A percentile compares a stretch with the other conserved stretches of the same genome.
Conservation (phyloP, 2,888 invertebrate genomes). For the Proisotoma minuta region DNA sequence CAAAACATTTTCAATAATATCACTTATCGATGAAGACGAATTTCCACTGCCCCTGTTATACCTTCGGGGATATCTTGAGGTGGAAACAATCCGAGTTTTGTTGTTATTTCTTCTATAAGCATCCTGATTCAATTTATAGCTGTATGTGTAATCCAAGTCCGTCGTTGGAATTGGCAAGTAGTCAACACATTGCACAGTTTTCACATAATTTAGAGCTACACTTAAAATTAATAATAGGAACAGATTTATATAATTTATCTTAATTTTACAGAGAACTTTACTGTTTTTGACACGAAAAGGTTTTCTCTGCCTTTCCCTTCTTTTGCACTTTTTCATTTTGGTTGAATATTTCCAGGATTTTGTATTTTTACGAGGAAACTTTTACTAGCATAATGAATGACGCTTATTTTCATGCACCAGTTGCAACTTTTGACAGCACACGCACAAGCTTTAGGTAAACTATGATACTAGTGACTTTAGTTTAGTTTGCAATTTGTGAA, state of each 20-base stretch:
- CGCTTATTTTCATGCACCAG: too few relatives aligned
- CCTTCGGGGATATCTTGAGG: constrained; percentile 17
- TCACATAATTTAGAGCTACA: neutral
- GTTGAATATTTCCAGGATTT: neutral
- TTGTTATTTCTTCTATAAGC: constrained; percentile 32
- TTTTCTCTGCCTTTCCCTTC: neutral
- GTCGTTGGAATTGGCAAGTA: constrained; percentile 12
- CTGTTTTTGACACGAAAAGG: neutral
- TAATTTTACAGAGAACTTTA: too few relatives aligned
- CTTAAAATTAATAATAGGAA: neutral
- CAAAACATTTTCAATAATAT: neutral
- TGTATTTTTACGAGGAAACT: too few relatives aligned
- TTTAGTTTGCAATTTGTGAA: constrained; percentile 4
- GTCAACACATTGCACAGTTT: neutral
- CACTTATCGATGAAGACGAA: too few relatives aligned
- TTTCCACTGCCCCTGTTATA: too few relatives aligned
- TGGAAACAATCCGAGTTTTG: constrained; percentile 19
- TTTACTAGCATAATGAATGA: too few relatives aligned
- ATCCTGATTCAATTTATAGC: constrained; percentile 45
- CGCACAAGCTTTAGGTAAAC: too few relatives aligned
- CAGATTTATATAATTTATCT: neutral
- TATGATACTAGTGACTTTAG: too few relatives aligned
- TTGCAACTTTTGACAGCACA: too few relatives aligned
- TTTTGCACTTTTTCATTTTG: neutral
- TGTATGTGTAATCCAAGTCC: constrained; percentile 44